These are phyloP conservation scores for Macrophya alboannulata DNA, from an alignment of 2,888 invertebrate species.

Conservation along the genomic window DNA sequence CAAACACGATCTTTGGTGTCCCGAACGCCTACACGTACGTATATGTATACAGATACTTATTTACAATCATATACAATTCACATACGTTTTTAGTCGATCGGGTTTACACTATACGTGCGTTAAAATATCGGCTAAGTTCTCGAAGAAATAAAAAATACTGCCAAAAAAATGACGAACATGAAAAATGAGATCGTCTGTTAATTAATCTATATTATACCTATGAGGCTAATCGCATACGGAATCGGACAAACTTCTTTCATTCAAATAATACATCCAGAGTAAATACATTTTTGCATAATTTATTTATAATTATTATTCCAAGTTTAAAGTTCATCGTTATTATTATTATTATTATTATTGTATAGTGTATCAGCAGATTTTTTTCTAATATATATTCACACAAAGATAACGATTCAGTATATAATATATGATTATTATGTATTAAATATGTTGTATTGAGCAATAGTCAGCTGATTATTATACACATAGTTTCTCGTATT, in stretches of 20 bases:
- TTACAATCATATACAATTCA: slow-evolving; percentile 15
- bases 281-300: background rate
- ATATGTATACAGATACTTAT: slow-evolving; percentile 1
- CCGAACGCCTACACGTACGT: slow-evolving; percentile 39
- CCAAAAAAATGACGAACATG: background rate
- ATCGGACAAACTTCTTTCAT: background rate
- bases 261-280: background rate
- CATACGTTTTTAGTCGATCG: background rate
- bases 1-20: slow-evolving; percentile 44
- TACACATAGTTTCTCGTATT: background rate
- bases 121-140: background rate
- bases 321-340: background rate
- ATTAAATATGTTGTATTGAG: background rate
- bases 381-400: background rate
- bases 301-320: background rate
- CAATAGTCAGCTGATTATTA: background rate
- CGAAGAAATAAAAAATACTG: background rate
- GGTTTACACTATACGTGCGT: background rate
- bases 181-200: background rate
- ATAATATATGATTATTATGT: background rate
- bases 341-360: background rate
- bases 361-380: background rate
- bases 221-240: background rate
- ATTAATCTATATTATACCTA: background rate
- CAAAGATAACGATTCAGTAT: background rate